These are phyloP conservation scores for Barnardius zonarius DNA, from an alignment of 2,113 vertebrate genomes.

Conservation along the genomic window DNA sequence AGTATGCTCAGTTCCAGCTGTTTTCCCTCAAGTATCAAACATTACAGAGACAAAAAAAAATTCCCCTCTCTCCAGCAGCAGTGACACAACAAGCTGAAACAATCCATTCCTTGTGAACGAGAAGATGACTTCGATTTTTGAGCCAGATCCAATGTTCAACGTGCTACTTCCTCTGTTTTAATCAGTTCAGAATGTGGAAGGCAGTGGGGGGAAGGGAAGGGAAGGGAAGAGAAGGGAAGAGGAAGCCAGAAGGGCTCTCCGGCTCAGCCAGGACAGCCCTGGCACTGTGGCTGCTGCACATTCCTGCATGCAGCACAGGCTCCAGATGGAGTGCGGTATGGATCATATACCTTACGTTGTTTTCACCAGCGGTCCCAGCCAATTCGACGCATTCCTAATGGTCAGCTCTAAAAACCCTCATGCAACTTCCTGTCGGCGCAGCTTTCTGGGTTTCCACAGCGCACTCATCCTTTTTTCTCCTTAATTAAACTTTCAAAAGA, in stretches of 20 bases:
- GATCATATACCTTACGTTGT: background rate
- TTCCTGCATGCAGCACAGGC: background rate
- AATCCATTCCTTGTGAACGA: slow-evolving; percentile 81
- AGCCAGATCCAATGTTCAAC: slow-evolving; percentile 65
- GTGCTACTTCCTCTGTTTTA: slow-evolving; percentile 75
- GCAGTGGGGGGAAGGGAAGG: slow-evolving; percentile 10
- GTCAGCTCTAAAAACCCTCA: background rate
- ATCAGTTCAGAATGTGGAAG: slow-evolving; percentile 70
- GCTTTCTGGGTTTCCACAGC: background rate
- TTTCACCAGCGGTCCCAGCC: background rate
- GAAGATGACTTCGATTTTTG: slow-evolving; percentile 69
- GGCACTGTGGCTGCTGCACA: background rate
- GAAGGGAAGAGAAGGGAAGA: background rate
- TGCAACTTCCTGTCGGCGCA: slow-evolving; percentile 42
- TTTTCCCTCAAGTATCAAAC: slow-evolving; percentile 85
- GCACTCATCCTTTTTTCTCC: background rate
- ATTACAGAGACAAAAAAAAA: slow-evolving; percentile 76
- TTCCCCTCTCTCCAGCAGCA: slow-evolving; percentile 71
- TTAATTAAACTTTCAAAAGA: background rate
- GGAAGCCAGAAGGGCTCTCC: background rate
- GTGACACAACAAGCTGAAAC: slow-evolving; percentile 78
- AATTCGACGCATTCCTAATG: background rate
- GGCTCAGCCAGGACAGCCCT: background rate
- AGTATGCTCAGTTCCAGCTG: slow-evolving; percentile 78
- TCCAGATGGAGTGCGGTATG: slow-evolving; percentile 28